Percentiles rank a stretch among this genome's conserved stretches.
Conservation (phyloP, 2,888 invertebrate species). For the Drosophila eohydei region DNA sequence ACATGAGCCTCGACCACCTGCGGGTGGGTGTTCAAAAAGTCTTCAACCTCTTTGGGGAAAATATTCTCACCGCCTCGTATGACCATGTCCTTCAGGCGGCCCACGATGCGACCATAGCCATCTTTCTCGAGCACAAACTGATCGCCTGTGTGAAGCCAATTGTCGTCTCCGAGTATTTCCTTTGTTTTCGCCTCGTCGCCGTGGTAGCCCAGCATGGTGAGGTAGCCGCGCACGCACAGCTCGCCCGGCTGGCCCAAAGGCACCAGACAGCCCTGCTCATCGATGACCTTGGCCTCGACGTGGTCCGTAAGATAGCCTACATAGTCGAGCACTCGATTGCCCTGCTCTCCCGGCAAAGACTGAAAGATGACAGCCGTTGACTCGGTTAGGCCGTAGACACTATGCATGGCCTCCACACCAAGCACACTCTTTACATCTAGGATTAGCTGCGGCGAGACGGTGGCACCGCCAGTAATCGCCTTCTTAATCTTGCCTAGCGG, state of each 20-base stretch:
- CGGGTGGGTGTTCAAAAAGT: constrained; percentile 89
- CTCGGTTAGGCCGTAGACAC: constrained; percentile 88
- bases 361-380: constrained; percentile 86
- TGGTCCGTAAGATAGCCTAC: constrained; percentile 87
- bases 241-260: constrained; percentile 90
- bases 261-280: constrained; percentile 87
- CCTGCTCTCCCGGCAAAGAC: constrained; percentile 85
- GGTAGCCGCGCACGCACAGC: constrained; percentile 89
- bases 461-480: constrained; percentile 90
- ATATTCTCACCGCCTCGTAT: constrained; percentile 94
- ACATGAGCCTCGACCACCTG: constrained; percentile 89
- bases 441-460: constrained; percentile 88
- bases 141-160: constrained; percentile 90
- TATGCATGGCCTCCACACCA: constrained; percentile 85
- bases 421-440: constrained; percentile 86
- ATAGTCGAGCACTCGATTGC: constrained; percentile 85
- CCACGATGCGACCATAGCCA: constrained; percentile 89
- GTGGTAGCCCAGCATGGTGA: constrained; percentile 91
- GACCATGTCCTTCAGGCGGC: constrained; percentile 91
- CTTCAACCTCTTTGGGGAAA: constrained; percentile 92
- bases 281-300: constrained; percentile 87
- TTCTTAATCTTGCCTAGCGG: constrained; percentile 85
- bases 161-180: constrained; percentile 87
- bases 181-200: constrained; percentile 89
- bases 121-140: constrained; percentile 88